Percentiles rank a stretch among this genome's conserved stretches.
Evolutionary conservation across 2,888 invertebrate species (phyloP).

Genomic region (Dendrolimus pini): DNA sequence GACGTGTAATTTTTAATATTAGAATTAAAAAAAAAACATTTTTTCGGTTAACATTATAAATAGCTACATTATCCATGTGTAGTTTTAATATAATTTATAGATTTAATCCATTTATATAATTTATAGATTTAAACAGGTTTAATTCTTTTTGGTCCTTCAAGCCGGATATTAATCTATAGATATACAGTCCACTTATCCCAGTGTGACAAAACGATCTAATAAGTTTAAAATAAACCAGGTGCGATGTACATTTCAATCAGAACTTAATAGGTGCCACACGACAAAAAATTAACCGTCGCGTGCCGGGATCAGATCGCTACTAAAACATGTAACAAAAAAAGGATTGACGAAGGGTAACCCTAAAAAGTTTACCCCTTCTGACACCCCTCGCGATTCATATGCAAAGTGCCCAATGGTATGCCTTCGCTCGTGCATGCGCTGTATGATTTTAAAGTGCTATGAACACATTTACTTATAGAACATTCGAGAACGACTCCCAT

Average conservation of each 20-base stretch:
- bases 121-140: too few species aligned
- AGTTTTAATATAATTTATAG: too few species aligned
- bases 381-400: constrained; percentile 38
- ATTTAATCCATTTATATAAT: too few species aligned
- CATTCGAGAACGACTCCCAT: constrained; percentile 21
- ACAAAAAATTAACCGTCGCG: constrained; percentile 30
- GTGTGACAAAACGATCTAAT: too few species aligned
- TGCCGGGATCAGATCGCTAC: constrained; percentile 37
- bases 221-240: background rate
- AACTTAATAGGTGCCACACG: background rate
- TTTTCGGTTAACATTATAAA: too few species aligned
- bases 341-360: constrained; percentile 62
- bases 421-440: constrained; percentile 68
- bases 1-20: too few species aligned
- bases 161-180: too few species aligned
- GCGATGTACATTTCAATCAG: background rate
- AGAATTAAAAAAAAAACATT: too few species aligned
- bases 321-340: constrained; percentile 58
- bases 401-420: constrained; percentile 67
- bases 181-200: too few species aligned
- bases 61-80: too few species aligned
- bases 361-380: constrained; percentile 12
- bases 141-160: too few species aligned
- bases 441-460: constrained; percentile 73
- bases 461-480: constrained; percentile 69